These are phyloP conservation scores for Jacana jacana DNA, from an alignment of 2,113 vertebrate genomes.

Conservation along the genomic window DNA sequence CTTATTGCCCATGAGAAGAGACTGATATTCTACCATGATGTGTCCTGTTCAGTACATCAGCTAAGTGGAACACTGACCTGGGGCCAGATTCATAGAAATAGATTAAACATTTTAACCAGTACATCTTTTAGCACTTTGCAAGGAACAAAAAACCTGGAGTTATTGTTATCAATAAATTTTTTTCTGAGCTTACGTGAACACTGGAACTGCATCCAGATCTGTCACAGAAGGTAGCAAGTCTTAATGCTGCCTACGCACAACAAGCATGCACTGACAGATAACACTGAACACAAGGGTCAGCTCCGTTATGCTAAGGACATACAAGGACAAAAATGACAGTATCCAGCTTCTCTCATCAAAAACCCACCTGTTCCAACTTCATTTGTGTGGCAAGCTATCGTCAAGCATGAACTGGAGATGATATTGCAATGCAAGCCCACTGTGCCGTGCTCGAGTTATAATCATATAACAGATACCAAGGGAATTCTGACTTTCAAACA, in stretches of 20 bases:
- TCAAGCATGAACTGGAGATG: neutral
- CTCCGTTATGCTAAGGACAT: neutral
- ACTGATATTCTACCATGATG: neutral
- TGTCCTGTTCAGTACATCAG: neutral
- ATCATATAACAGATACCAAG: neutral
- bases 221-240: neutral
- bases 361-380: neutral
- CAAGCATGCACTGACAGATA: neutral
- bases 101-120: neutral
- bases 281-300: neutral
- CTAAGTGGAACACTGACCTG: neutral
- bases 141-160: neutral
- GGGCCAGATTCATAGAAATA: neutral
- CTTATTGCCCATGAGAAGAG: too few relatives aligned
- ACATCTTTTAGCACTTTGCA: neutral
- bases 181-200: neutral
- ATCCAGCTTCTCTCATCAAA: neutral
- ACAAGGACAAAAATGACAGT: neutral
- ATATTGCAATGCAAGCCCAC: neutral
- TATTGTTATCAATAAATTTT: neutral
- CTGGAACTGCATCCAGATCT: neutral
- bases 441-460: neutral
- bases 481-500: neutral
- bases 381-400: neutral
- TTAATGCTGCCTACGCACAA: neutral